Evolutionary conservation across 64 coral and sea anemone species (phyloP), one percentile per base, ranked within the genome.

Genomic region (Dendrophyllia cribrosa): DNA sequence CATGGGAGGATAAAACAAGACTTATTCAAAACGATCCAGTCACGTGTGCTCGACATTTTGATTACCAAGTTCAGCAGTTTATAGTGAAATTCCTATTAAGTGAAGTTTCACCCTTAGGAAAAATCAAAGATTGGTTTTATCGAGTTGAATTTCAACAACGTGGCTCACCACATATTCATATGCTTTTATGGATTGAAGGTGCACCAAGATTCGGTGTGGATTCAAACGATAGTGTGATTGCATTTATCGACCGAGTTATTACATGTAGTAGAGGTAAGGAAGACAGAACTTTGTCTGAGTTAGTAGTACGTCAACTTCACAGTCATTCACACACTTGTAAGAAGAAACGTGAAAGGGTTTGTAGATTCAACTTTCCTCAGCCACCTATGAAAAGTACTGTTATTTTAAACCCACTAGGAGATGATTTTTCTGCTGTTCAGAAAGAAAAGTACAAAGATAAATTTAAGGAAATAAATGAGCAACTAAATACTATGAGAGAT

Each of bases 1-100:
- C 79, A 34, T 91, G 76, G 89, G 89, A 91, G 82, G 55, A 78
- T 46, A 90, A 90, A 60, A 63, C 21, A 23, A 90, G 88, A 66
- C 62, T 90, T 61, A 90, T 77, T 79, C 89, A 70, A 43, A 74
- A 22, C 26, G 72, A 88, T 58, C 72, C 86, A 10, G 86, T 88
- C 52, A 88, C 86, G 10, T 78, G 88, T 89, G 88, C 75, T 17
- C 72, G 88, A 63, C 88, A 89, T 17, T 89, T 89, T 59, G 86
- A 88, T 88, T 88, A 88, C 43, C 73, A 88, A 50, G 52, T 69
- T 88, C 86, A 76, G 44, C 65, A 66, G 53, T 19, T 82, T 82
- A 51, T 70, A 34, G 66, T 20, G 80, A 78, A 67, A 51, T 82
- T 92, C 49, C 43, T 91, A 12, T 61, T 74, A 25, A 91, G 78